Conservation (phyloP, 2,113 vertebrate genomes). For the Solea senegalensis region DNA sequence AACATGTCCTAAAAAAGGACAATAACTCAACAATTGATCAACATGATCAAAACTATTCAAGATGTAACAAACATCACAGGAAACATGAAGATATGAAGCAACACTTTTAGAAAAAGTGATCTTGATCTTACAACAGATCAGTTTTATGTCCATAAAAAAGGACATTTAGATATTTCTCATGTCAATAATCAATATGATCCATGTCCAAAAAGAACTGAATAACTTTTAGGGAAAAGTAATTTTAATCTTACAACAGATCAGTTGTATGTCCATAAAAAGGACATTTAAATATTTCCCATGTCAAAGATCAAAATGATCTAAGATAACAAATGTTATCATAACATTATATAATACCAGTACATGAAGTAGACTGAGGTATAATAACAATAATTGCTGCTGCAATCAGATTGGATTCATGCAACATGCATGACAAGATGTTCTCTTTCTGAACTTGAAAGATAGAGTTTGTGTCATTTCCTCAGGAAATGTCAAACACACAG, state of each 20-base stretch:
- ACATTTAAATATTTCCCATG: neutral
- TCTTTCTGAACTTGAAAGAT: conserved; percentile 37
- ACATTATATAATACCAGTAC: neutral
- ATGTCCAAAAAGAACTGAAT: too few relatives aligned
- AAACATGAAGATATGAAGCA: too few relatives aligned
- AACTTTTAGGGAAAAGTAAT: neutral
- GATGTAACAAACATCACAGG: too few relatives aligned
- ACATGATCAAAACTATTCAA: neutral
- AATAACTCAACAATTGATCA: neutral
- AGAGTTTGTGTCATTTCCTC: conserved; percentile 28
- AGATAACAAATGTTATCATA: neutral
- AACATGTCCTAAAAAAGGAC: too few relatives aligned
- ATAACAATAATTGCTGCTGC: conserved; percentile 21
- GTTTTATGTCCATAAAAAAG: neutral
- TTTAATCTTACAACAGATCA: conserved; percentile 27
- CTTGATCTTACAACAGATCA: conserved; percentile 2
- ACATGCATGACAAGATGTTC: conserved; percentile 31
- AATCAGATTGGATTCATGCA: conserved; percentile 39
- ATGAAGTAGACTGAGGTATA: neutral
- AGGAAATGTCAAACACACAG: conserved; percentile 24
- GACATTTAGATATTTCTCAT: neutral
- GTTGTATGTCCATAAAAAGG: neutral
- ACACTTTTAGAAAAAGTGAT: too few relatives aligned
- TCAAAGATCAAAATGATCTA: conserved; percentile 1
- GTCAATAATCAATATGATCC: neutral